Base-by-base conservation (phyloP, 1,140 invertebrate species). In the Drosophila bocqueti region DNA sequence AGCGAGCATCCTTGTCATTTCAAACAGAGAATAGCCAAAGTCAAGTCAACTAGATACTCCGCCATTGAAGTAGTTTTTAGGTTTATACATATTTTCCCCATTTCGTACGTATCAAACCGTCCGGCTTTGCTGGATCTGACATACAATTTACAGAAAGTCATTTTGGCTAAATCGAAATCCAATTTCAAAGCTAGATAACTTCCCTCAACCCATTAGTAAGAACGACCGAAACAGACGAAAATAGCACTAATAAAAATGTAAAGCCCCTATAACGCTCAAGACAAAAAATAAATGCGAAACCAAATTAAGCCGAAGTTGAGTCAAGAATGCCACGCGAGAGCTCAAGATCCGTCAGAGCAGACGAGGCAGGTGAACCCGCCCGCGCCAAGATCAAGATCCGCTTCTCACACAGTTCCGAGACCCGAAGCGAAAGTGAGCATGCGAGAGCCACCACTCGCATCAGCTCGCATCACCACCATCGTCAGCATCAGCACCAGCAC, bases 351-450 rank as follows among this genome's bases (percentile, higher is more conserved):
- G 38, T 60, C 68, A 58, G 34, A 86, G 64, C 57, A 50, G 40
- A 16, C 16, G 36, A 8, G 26, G 26, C 58, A 60, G 58, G 38
- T 50, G 54, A 54, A 34, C 38, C 54, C 61, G 75, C 79, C 76
- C 76, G 50, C 81, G 65, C 74, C 65, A 45, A 65, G 46, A 75
- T 58, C 60, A 65, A 77, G 59, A 54, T 43, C 73, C 52, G 40
- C 43, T 57, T 57, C 54, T 57, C 45, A 43, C 26, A 46, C 54
- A 45, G 15, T 57, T 36, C 38, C 52, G 46, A 46, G 68, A 69
- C 64, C 60, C 47, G 52, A 67, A 80, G 63, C 84, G 71, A 87
- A 87, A 87, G 76, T 89, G 73, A 87, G 85, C 62, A 61, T 54
- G 38, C 42, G 75, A 73, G 50, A 64, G 57, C 5, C 52, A 24